Evolutionary conservation across 2,888 invertebrate genomes (phyloP).

Genomic region (Acanthopleura granulata): DNA sequence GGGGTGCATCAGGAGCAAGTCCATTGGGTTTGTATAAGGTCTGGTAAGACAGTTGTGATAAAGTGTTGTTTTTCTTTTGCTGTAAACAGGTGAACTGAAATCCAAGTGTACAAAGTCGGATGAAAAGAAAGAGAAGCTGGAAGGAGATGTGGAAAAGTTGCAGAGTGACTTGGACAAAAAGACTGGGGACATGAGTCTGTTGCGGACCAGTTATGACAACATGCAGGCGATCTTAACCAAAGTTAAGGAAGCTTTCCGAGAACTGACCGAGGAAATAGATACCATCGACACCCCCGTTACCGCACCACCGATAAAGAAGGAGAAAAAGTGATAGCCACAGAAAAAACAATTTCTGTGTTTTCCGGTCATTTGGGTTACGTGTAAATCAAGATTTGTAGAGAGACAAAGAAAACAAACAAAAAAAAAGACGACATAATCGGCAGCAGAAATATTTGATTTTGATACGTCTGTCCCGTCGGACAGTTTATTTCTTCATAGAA

Average conservation of each 20-base stretch:
- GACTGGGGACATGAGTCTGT: neutral
- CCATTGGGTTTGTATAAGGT: too few relatives aligned
- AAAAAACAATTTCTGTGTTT: too few relatives aligned
- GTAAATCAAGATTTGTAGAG: too few relatives aligned
- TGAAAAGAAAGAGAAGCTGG: slow-evolving; percentile 75
- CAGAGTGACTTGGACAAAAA: neutral
- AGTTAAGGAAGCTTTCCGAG: neutral
- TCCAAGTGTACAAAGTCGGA: slow-evolving; percentile 75
- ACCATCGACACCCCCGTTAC: neutral
- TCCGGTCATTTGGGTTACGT: too few relatives aligned
- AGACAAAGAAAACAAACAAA: too few relatives aligned
- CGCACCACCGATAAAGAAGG: neutral
- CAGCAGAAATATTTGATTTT: too few relatives aligned
- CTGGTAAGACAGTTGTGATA: too few relatives aligned
- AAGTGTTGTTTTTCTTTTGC: slow-evolving; percentile 25
- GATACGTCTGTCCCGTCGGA: too few relatives aligned
- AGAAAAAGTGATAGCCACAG: neutral
- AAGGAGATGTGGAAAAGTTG: slow-evolving; percentile 71
- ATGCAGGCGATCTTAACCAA: neutral
- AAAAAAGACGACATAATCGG: too few relatives aligned
- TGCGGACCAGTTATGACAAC: neutral
- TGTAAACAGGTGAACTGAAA: slow-evolving; percentile 71
- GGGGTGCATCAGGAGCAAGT: too few relatives aligned
- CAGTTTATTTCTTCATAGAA: too few relatives aligned
- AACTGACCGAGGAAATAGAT: neutral